Base-by-base conservation (phyloP, 1,140 invertebrate genomes). In the Megathymus violae region DNA sequence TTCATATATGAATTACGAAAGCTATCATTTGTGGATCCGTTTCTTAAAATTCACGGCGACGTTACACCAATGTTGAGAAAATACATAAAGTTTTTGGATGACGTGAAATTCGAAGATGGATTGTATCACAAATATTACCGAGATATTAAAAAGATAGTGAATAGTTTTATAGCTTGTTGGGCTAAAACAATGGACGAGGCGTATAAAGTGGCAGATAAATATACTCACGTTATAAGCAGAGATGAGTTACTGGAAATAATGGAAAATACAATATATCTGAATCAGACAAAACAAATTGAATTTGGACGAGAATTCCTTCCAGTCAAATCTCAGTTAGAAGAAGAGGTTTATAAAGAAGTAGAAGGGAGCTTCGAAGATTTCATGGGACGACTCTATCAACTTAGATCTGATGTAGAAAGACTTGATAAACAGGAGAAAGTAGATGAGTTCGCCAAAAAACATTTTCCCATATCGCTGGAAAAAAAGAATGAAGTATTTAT, bases 41-140 rank as follows among this genome's bases (percentile, higher is more conserved):
- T 67, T 69, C 56, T 84, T 47, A 69, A 74, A 62, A 15, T 84
- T 11, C 51, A 67, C 31, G 65, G 69, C 4, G 64, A 74, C 16
- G 67, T 74, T 27, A 60, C 64, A n/a, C 60, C 71, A 0, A 66
- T 74, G 62, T 22, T 85, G 15, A 72, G 67, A 22, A 17, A 74
- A 10, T 84, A 77, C 44, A 48, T 87, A 0, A 41, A 59, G 36
- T 41, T 74, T 1, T 60, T 85, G 9, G 13, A 59, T 7, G 25
- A 69, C 19, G 63, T 79, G 13, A 59, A 73, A 63, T 80, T 75
- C 13, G 52, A 68, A 10, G 76, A 79, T 36, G 74, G 63, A 4
- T 50, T 40, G 0, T 77, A 80, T 43, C 73, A 81, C n/a, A 64
- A 64, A 17, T 85, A 77, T 54, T 86, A 80, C 38, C 76, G 78